phyloP scores from a whole-genome alignment of 2,888 invertebrate genomes.

The Aporophyla nigra region DNA sequence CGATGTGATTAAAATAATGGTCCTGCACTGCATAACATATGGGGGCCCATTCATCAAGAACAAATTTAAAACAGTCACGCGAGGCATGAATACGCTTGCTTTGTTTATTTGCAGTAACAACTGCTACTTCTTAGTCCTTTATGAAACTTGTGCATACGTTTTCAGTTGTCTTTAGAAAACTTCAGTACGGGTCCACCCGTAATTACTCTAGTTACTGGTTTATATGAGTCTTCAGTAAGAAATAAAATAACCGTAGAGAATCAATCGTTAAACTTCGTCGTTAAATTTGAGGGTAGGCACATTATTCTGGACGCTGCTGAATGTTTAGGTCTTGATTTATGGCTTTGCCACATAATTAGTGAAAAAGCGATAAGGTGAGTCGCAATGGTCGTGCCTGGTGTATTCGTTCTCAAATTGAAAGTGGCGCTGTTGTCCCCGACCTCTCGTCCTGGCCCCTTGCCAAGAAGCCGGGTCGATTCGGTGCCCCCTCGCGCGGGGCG shows the following conservation, averaged over 20 bases:
- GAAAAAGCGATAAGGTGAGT: constrained; percentile 48
- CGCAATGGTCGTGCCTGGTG: constrained; percentile 72
- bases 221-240: constrained; percentile 23
- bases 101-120: constrained; percentile 3
- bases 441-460: constrained; percentile 78
- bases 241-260: constrained; percentile 27
- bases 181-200: constrained; percentile 26
- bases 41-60: constrained; percentile 4
- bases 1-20: constrained; percentile 8
- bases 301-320: constrained; percentile 6
- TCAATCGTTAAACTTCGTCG: constrained; percentile 20
- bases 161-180: constrained; percentile 13
- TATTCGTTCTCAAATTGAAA: constrained; percentile 78
- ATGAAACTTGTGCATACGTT: constrained; percentile 6
- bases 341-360: constrained; percentile 37
- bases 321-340: constrained; percentile 29
- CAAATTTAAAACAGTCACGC: constrained; percentile 30
- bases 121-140: not conserved
- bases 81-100: not conserved
- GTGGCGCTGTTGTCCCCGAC: constrained; percentile 73
- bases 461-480: constrained; percentile 83
- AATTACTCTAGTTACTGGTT: constrained; percentile 35
- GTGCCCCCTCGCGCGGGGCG: constrained; percentile 67
- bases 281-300: constrained; percentile 17
- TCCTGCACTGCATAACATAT: constrained; percentile 25